These are phyloP conservation scores for Euclidia mi DNA, from an alignment of 2,888 invertebrate genomes.

Conservation along the genomic window DNA sequence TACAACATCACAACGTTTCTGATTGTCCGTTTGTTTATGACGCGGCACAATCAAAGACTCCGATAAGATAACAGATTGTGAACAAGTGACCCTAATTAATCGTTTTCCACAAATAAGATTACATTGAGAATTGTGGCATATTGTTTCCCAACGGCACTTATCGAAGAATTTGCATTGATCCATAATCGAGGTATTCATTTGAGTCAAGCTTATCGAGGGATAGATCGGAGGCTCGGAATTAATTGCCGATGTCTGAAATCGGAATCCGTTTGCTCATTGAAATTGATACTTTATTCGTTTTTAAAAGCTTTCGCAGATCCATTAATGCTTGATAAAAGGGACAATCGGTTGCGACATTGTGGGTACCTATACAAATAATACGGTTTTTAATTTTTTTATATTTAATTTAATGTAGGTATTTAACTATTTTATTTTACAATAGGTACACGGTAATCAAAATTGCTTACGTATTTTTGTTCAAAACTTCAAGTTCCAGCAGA, in stretches of 20 bases:
- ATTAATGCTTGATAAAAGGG: not conserved
- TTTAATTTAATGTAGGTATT: too few relatives aligned
- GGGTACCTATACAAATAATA: too few relatives aligned
- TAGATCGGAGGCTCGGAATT: conserved; percentile 20
- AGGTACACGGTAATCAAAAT: too few relatives aligned
- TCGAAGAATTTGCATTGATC: conserved; percentile 50
- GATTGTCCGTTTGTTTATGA: conserved; percentile 65
- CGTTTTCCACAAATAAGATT: conserved; percentile 50
- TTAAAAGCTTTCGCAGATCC: not conserved
- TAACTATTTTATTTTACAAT: too few relatives aligned
- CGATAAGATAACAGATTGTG: conserved; percentile 53
- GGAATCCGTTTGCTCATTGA: conserved; percentile 8
- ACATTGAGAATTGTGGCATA: conserved; percentile 50
- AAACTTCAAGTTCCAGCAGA: too few relatives aligned
- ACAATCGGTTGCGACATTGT: too few relatives aligned
- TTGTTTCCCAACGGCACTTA: conserved; percentile 46
- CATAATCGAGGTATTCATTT: conserved; percentile 37
- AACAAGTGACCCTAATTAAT: conserved; percentile 54
- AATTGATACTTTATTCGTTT: conserved; percentile 4
- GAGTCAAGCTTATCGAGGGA: conserved; percentile 31
- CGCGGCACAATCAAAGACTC: conserved; percentile 59
- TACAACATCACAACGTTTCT: conserved; percentile 60
- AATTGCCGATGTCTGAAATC: conserved; percentile 11
- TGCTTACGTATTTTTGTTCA: too few relatives aligned
- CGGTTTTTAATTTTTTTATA: too few relatives aligned